These are phyloP conservation scores for Semicossyphus pulcher DNA, from an alignment of 2,113 vertebrate genomes.

Conservation along the genomic window DNA sequence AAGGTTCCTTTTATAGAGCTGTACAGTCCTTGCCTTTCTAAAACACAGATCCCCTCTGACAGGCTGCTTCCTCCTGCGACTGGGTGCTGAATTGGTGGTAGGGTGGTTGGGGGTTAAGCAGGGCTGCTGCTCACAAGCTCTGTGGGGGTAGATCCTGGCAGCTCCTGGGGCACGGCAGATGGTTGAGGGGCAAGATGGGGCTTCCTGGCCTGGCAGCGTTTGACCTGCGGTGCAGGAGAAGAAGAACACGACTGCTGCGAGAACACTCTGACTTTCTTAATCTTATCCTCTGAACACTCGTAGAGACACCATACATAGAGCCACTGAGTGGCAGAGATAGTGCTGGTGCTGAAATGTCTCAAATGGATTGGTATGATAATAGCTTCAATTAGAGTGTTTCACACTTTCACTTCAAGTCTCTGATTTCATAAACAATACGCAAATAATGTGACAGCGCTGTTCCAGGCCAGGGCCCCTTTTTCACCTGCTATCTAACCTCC, in stretches of 20 bases:
- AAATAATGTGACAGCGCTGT: conserved; percentile 50
- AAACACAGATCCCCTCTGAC: conserved; percentile 46
- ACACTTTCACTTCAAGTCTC: conserved; percentile 15
- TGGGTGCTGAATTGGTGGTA: conserved; percentile 45
- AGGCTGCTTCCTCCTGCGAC: conserved; percentile 51
- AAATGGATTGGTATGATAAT: conserved; percentile 34
- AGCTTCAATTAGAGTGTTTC: conserved; percentile 28
- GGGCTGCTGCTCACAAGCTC: conserved; percentile 43
- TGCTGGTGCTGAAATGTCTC: conserved; percentile 6
- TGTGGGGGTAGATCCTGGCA: conserved; percentile 70
- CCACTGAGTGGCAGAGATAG: background rate
- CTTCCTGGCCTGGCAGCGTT: conserved; percentile 71
- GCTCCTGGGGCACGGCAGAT: conserved; percentile 81
- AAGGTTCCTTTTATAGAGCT: background rate
- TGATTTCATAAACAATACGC: conserved; percentile 48
- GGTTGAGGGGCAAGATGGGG: conserved; percentile 69
- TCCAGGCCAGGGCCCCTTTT: conserved; percentile 53
- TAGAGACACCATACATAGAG: conserved; percentile 3
- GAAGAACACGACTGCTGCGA: conserved; percentile 27
- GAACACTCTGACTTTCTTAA: conserved; percentile 27
- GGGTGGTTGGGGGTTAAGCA: conserved; percentile 33
- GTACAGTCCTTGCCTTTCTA: conserved; percentile 24
- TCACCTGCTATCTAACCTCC: conserved; percentile 51
- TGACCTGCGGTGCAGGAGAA: conserved; percentile 63
- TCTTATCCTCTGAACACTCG: conserved; percentile 13